A percentile compares a stretch with the other conserved stretches of the same genome.
Conservation (phyloP, 2,797 vertebrate genomes). For the Scyliorhinus canicula region DNA sequence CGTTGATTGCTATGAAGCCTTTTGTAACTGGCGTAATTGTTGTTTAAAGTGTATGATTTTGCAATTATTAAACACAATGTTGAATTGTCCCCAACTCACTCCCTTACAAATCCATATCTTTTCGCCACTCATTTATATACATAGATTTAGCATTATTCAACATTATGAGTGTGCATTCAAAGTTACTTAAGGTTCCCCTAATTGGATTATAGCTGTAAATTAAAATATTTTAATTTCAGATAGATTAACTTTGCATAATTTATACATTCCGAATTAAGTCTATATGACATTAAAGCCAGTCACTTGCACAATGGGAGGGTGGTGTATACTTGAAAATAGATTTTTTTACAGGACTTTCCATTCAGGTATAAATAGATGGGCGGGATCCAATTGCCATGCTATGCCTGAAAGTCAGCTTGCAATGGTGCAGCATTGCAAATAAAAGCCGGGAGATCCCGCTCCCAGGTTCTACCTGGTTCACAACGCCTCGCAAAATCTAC, state of each 20-base stretch:
- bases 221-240: background rate
- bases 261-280: background rate
- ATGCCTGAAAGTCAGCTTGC: no score
- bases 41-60: slow-evolving; percentile 3
- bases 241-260: background rate
- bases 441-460: no score
- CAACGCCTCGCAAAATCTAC: no score
- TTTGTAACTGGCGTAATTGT: background rate
- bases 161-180: background rate
- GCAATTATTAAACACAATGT: background rate
- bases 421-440: no score
- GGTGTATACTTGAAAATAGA: background rate
- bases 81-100: background rate
- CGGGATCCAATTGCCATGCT: no score
- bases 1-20: background rate
- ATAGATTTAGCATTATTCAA: no score
- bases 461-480: no score
- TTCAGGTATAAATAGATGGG: no score
- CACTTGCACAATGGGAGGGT: background rate
- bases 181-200: background rate
- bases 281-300: background rate
- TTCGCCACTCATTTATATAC: background rate
- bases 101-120: background rate
- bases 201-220: background rate
- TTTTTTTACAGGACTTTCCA: no score